phyloP scores from a whole-genome alignment of 2,797 vertebrate genomes.

The Crocidura indochinensis region DNA sequence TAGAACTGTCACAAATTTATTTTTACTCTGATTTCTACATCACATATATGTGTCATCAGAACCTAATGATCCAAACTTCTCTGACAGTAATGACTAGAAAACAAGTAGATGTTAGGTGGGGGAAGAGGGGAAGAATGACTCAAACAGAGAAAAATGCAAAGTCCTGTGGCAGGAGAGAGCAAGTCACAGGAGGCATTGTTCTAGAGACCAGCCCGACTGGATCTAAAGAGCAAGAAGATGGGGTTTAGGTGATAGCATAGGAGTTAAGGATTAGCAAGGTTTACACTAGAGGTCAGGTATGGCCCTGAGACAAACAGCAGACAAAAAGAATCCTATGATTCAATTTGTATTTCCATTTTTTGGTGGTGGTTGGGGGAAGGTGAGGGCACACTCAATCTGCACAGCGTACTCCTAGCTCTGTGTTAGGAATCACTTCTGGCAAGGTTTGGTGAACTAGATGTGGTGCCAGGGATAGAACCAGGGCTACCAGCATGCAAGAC shows the following conservation, averaged over 20 bases:
- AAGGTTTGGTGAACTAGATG: no score
- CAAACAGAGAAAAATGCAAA: background rate
- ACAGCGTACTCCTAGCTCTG: no score
- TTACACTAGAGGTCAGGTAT: no score
- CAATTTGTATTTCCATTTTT: no score
- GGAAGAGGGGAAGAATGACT: background rate
- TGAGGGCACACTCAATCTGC: no score
- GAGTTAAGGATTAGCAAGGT: background rate
- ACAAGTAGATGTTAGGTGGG: background rate
- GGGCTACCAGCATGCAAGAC: no score
- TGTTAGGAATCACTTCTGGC: no score
- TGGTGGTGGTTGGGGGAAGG: no score
- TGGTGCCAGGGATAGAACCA: no score
- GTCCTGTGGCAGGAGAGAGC: background rate
- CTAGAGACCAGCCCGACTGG: background rate
- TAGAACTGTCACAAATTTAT: background rate
- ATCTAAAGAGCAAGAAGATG: background rate
- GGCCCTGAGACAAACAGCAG: no score
- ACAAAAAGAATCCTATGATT: no score
- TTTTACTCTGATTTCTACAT: background rate
- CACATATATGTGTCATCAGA: background rate
- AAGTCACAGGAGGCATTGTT: background rate
- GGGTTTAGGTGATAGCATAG: no score
- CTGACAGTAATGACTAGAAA: background rate
- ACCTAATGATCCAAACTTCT: constrained; percentile 2